A percentile compares a stretch with the other conserved stretches of the same genome.
These are phyloP conservation scores for Gisinianus flammeolus DNA, from an alignment of 2,888 invertebrate genomes.

Conservation along the genomic window DNA sequence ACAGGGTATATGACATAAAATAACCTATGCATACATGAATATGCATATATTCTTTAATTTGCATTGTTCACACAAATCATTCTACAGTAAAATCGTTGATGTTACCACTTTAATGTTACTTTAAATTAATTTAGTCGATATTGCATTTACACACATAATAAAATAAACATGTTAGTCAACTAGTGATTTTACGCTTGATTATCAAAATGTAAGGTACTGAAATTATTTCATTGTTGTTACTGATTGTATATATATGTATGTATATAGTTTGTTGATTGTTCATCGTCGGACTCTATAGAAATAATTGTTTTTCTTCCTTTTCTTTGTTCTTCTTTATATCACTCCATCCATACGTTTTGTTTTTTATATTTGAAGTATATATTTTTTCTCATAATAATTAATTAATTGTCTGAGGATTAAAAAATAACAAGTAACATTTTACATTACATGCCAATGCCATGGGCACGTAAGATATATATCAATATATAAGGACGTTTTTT, in stretches of 20 bases:
- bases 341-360: no score
- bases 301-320: no score
- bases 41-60: background rate
- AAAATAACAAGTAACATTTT: background rate
- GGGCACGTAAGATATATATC: background rate
- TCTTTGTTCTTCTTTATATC: no score
- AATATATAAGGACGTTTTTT: background rate
- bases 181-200: no score
- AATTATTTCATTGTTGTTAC: no score
- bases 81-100: background rate
- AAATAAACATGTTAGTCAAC: background rate
- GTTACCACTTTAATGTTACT: background rate
- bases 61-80: background rate
- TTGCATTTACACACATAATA: background rate
- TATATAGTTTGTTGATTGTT: no score
- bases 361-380: background rate
- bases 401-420: background rate
- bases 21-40: background rate
- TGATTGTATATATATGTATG: no score
- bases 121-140: background rate
- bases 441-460: no score
- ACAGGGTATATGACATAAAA: conserved; percentile 24
- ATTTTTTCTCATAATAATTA: background rate
- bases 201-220: no score
- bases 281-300: no score